Conservation (phyloP, 2,888 invertebrate genomes). For the Drosophila mimetica region DNA sequence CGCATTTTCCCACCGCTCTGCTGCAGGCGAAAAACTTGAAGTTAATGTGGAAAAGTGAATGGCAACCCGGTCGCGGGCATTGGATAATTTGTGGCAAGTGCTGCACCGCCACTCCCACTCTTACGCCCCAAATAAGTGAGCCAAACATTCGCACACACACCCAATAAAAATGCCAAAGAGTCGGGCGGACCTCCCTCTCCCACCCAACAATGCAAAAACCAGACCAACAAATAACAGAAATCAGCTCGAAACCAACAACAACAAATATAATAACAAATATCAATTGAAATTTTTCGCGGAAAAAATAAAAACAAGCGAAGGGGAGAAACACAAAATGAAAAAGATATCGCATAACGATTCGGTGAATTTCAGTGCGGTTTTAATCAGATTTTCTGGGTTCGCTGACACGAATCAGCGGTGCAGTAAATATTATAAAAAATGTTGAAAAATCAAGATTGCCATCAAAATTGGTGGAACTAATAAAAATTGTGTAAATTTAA, state of each 20-base stretch:
- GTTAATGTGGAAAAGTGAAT: conserved; percentile 55
- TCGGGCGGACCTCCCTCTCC: conserved; percentile 1
- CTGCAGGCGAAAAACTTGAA: conserved; percentile 11
- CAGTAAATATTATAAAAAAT: conserved; percentile 19
- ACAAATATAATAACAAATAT: conserved; percentile 38
- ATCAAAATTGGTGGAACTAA: conserved; percentile 13
- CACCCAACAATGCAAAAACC: conserved; percentile 15
- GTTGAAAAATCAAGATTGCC: conserved; percentile 4
- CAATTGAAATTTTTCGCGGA: conserved; percentile 44
- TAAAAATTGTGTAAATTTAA: background rate
- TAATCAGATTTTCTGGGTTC: conserved; percentile 34
- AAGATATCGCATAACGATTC: conserved; percentile 43
- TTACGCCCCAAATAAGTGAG: conserved; percentile 22
- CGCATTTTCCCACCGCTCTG: conserved; percentile 20
- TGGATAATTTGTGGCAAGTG: conserved; percentile 57
- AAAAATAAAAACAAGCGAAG: conserved; percentile 19
- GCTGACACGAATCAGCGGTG: conserved; percentile 33
- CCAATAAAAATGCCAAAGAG: conserved; percentile 50
- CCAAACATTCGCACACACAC: conserved; percentile 34
- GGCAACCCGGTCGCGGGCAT: conserved; percentile 43
- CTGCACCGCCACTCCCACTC: conserved; percentile 37
- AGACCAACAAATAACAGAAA: conserved; percentile 24
- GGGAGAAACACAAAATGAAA: conserved; percentile 11
- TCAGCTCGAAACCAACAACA: conserved; percentile 11
- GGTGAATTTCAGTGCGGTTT: conserved; percentile 26